phyloP scores from a whole-genome alignment of 2,888 invertebrate species.

The Mythimna loreyi region DNA sequence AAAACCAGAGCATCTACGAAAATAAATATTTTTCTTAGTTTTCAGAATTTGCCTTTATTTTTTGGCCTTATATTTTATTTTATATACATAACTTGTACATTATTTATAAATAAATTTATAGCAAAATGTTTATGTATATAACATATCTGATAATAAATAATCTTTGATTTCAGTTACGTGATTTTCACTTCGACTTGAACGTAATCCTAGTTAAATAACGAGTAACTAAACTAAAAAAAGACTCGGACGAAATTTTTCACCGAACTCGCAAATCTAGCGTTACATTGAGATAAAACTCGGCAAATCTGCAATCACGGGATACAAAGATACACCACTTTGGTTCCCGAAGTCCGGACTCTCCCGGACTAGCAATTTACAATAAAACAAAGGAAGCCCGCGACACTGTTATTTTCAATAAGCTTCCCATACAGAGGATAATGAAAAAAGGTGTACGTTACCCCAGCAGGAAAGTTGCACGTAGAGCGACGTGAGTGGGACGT shows the following conservation, averaged over 20 bases:
- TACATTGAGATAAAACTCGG: slow-evolving; percentile 2
- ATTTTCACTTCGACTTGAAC: not conserved
- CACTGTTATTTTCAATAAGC: slow-evolving; percentile 88
- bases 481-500: no score
- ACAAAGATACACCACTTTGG: slow-evolving; percentile 43
- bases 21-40: no score
- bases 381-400: slow-evolving; percentile 78
- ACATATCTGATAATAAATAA: not conserved
- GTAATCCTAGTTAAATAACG: not conserved
- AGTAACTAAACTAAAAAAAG: not conserved
- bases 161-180: not conserved
- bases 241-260: not conserved
- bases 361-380: slow-evolving; percentile 77
- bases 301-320: slow-evolving; percentile 25
- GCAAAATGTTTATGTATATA: not conserved
- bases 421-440: slow-evolving; percentile 82
- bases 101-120: not conserved
- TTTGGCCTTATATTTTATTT: not conserved
- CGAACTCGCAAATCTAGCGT: not conserved
- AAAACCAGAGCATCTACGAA: no score
- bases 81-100: not conserved
- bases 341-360: slow-evolving; percentile 32
- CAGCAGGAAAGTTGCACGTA: no score
- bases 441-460: no score
- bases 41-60: no score